Evolutionary conservation across 2,797 vertebrate genomes (phyloP).

Genomic region (Momotus momota): DNA sequence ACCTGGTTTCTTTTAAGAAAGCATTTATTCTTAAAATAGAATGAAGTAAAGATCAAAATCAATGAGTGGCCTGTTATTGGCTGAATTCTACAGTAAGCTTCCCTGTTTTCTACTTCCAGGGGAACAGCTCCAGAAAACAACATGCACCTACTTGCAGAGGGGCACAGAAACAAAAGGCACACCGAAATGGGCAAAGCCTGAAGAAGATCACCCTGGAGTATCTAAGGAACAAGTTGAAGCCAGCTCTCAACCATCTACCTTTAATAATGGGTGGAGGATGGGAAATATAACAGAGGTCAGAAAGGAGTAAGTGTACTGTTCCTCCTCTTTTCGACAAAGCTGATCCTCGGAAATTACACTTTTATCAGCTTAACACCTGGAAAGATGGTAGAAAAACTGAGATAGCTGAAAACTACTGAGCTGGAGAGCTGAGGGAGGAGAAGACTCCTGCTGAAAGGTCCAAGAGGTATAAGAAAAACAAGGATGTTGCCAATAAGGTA

Average conservation of each 20-base stretch:
- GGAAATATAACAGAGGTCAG: neutral
- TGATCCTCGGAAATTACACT: neutral
- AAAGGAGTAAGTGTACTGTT: neutral
- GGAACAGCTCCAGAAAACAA: neutral
- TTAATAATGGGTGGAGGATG: neutral
- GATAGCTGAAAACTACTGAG: neutral
- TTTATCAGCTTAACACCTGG: neutral
- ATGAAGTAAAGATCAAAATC: neutral
- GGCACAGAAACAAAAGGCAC: neutral
- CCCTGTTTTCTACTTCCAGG: slow-evolving; percentile 19
- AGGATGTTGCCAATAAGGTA: neutral
- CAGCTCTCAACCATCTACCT: neutral
- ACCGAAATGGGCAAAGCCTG: neutral
- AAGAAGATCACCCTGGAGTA: neutral
- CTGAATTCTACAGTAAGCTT: neutral
- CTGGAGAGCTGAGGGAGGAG: neutral
- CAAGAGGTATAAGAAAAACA: neutral
- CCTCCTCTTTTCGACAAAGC: neutral
- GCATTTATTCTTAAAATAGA: neutral
- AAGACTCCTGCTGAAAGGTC: neutral
- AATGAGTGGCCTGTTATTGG: neutral
- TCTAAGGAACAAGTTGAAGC: neutral
- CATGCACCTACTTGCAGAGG: neutral
- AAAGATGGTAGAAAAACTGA: neutral
- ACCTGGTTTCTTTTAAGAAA: neutral